Conservation (phyloP, 2,113 vertebrate species). For the Elgaria multicarinata region DNA sequence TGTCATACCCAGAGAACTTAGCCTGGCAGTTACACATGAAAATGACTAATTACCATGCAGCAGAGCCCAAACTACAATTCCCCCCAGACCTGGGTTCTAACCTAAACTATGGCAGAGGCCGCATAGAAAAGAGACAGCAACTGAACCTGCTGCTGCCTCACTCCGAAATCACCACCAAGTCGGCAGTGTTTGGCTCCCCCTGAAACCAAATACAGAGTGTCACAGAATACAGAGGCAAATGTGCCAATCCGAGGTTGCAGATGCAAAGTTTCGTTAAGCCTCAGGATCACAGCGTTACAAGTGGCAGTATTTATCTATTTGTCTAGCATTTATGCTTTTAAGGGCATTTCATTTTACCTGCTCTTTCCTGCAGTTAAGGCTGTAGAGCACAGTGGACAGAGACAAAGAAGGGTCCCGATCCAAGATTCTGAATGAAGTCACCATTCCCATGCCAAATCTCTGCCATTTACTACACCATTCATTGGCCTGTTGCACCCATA, state of each 20-base stretch:
- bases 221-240: not conserved
- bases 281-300: not conserved
- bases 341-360: not conserved
- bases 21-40: not conserved
- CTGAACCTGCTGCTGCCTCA: no score
- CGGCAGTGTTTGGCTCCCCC: not conserved
- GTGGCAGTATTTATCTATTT: not conserved
- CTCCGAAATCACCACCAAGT: not conserved
- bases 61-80: not conserved
- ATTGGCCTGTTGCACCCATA: not conserved
- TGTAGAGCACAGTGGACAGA: not conserved
- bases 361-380: not conserved
- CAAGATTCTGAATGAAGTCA: not conserved
- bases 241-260: not conserved
- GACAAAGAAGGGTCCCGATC: not conserved
- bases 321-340: no score
- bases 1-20: not conserved
- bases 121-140: not conserved
- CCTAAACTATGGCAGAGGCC: not conserved
- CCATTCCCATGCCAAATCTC: not conserved
- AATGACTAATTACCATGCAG: not conserved
- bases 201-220: not conserved
- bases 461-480: not conserved
- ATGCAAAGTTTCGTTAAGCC: not conserved
- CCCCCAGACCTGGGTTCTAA: not conserved